A percentile compares a stretch with the other conserved stretches of the same genome.
phyloP scores from a whole-genome alignment of 2,797 vertebrate species.

The Ctenopoma multispine region DNA sequence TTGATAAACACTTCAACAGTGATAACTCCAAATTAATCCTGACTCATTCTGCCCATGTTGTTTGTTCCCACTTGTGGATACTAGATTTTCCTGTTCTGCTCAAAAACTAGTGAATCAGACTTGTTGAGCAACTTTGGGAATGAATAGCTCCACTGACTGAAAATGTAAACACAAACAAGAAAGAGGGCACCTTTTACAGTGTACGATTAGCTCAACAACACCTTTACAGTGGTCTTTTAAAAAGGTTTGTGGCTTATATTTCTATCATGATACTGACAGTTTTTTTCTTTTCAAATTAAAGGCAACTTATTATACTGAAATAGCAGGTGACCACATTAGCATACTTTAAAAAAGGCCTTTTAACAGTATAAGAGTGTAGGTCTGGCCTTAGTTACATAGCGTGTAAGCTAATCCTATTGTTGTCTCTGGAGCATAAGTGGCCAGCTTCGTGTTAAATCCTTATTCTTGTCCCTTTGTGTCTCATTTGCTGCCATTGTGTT shows the following conservation, averaged over 20 bases:
- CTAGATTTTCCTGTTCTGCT: slow-evolving; percentile 41
- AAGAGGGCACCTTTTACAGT: neutral
- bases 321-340: slow-evolving; percentile 40
- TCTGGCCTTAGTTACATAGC: slow-evolving; percentile 56
- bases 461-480: slow-evolving; percentile 59
- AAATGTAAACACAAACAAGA: slow-evolving; percentile 42
- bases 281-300: neutral
- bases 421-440: slow-evolving; percentile 65
- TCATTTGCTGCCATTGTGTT: slow-evolving; percentile 37
- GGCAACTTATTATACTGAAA: slow-evolving; percentile 12
- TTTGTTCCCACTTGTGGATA: slow-evolving; percentile 39
- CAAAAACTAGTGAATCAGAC: slow-evolving; percentile 35
- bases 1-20: slow-evolving; percentile 38
- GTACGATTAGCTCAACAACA: neutral
- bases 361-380: slow-evolving; percentile 69
- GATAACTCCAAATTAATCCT: slow-evolving; percentile 34
- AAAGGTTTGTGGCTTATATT: neutral
- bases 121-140: slow-evolving; percentile 44
- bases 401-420: slow-evolving; percentile 72
- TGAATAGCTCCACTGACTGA: slow-evolving; percentile 17
- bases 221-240: neutral
- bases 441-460: slow-evolving; percentile 66
- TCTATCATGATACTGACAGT: neutral
- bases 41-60: neutral
- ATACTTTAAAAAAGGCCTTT: slow-evolving; percentile 46